A percentile compares a stretch with the other conserved stretches of the same genome.
Evolutionary conservation across 2,888 invertebrate species (phyloP).

Genomic region (Microdon myrmicae): DNA sequence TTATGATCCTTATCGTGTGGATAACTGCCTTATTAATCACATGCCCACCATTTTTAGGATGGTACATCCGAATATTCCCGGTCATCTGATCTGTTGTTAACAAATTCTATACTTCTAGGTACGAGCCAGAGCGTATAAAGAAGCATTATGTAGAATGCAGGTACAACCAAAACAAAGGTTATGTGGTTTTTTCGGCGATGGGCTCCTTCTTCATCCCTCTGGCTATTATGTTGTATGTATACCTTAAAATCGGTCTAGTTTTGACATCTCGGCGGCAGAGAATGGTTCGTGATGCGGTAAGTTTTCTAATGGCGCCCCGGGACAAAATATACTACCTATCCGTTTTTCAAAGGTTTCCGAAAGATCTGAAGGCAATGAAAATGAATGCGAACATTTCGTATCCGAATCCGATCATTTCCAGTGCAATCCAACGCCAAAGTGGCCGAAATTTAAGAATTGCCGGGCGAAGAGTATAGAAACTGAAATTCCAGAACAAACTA

Average conservation of each 20-base stretch:
- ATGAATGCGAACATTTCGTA: conserved; percentile 61
- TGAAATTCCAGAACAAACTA: conserved; percentile 54
- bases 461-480: conserved; percentile 21
- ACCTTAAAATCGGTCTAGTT: conserved; percentile 87
- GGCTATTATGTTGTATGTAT: conserved; percentile 95
- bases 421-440: conserved; percentile 56
- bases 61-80: conserved; percentile 70
- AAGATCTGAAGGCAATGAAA: conserved; percentile 61
- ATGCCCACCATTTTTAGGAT: conserved; percentile 92
- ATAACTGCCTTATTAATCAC: conserved; percentile 89
- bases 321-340: neutral
- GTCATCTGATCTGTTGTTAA: too few relatives aligned
- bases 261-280: conserved; percentile 83
- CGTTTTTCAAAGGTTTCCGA: conserved; percentile 59
- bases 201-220: conserved; percentile 97
- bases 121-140: conserved; percentile 74
- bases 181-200: conserved; percentile 95
- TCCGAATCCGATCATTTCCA: conserved; percentile 63
- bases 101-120: conserved; percentile 68
- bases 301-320: conserved; percentile 8
- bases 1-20: conserved; percentile 95
- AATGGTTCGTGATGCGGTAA: conserved; percentile 71
- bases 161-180: conserved; percentile 90
- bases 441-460: conserved; percentile 53
- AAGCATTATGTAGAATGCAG: conserved; percentile 76